Percentiles rank a stretch among this genome's conserved stretches.
phyloP scores from a whole-genome alignment of 1,140 invertebrate genomes.

The Saccostrea cuccullata region DNA sequence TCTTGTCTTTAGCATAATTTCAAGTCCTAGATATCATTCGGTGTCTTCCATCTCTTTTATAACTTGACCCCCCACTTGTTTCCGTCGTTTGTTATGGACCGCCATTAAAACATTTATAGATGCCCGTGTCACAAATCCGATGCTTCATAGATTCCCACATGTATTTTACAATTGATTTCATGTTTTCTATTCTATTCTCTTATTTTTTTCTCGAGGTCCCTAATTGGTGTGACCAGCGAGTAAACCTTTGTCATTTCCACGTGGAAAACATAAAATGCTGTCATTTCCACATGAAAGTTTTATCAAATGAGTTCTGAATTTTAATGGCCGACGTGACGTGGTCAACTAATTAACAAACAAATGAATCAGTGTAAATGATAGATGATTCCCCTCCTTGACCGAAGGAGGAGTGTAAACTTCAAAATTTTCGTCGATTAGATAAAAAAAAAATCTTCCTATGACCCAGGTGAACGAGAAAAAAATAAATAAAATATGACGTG shows the following conservation, averaged over 20 bases:
- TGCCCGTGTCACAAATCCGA: background rate
- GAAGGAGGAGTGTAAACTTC: background rate
- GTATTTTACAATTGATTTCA: constrained; percentile 19
- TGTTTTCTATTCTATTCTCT: background rate
- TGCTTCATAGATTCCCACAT: background rate
- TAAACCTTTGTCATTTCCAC: constrained; percentile 25
- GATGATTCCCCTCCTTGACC: background rate
- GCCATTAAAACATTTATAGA: background rate
- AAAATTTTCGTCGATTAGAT: background rate
- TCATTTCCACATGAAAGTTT: constrained; percentile 27
- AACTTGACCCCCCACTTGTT: background rate
- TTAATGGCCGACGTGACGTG: constrained; percentile 16
- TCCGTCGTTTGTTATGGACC: background rate
- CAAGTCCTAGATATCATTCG: background rate
- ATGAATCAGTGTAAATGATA: background rate
- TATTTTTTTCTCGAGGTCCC: background rate
- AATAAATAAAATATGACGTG: background rate
- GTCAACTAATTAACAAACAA: constrained; percentile 31
- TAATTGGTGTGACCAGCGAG: background rate
- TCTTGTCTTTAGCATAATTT: background rate
- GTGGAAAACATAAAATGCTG: constrained; percentile 1
- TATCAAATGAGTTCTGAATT: constrained; percentile 21
- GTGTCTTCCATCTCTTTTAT: background rate
- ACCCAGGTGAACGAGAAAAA: background rate
- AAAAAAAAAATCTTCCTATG: background rate